Percentiles rank a stretch among this genome's conserved stretches.
Conservation (phyloP, 2,888 invertebrate species). For the Drosophila pseudotalamancana region DNA sequence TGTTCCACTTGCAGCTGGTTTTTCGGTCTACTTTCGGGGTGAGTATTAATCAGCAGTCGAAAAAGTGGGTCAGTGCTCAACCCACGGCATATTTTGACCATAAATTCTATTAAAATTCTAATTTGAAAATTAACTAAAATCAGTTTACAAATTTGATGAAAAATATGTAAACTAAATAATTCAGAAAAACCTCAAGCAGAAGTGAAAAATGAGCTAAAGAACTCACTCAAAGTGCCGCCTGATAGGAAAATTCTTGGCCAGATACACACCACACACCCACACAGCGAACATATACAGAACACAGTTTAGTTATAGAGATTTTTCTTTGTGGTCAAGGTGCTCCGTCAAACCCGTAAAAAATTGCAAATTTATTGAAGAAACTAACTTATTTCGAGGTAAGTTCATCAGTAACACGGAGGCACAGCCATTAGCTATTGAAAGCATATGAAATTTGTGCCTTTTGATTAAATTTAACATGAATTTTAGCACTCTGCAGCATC, state of each 20-base stretch:
- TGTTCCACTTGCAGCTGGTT: slow-evolving; percentile 67
- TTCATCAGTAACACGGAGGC: slow-evolving; percentile 11
- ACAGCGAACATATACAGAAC: slow-evolving; percentile 15
- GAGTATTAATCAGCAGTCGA: slow-evolving; percentile 45
- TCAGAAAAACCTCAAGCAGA: background rate
- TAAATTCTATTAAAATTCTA: slow-evolving; percentile 13
- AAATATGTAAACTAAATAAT: background rate
- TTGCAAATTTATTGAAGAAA: slow-evolving; percentile 84
- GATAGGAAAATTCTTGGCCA: slow-evolving; percentile 45
- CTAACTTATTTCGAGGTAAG: slow-evolving; percentile 83
- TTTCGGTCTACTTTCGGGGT: slow-evolving; percentile 30
- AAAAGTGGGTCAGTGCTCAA: slow-evolving; percentile 65
- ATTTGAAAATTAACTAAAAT: background rate
- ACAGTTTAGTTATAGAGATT: slow-evolving; percentile 79
- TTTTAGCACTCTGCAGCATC: slow-evolving; percentile 35
- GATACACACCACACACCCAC: slow-evolving; percentile 59
- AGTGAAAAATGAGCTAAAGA: background rate
- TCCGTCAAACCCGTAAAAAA: slow-evolving; percentile 79
- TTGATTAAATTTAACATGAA: slow-evolving; percentile 3
- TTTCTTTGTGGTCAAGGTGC: slow-evolving; percentile 75
- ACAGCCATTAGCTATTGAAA: background rate
- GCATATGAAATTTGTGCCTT: slow-evolving; percentile 23
- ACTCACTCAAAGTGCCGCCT: background rate
- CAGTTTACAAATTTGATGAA: too few relatives aligned
- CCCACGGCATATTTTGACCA: slow-evolving; percentile 6